These are phyloP conservation scores for Zaprionus kolodkinae DNA, from an alignment of 1,140 invertebrate species.

Conservation along the genomic window DNA sequence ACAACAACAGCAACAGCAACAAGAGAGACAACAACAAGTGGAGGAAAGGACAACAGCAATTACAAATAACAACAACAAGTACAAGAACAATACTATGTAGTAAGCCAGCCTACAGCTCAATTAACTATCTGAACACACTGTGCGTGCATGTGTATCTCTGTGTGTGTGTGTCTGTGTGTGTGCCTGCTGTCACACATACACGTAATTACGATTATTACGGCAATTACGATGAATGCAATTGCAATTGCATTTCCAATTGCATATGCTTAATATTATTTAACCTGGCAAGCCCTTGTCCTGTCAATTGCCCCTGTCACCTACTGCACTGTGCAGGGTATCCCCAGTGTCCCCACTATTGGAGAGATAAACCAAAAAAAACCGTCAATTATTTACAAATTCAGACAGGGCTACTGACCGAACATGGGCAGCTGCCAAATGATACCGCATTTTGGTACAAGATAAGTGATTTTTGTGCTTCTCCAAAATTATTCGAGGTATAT, in stretches of 20 bases:
- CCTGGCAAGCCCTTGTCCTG: constrained; percentile 37
- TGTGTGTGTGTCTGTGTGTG: constrained; percentile 7
- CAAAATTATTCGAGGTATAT: neutral
- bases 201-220: constrained; percentile 76
- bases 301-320: constrained; percentile 20
- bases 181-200: constrained; percentile 48
- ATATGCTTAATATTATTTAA: constrained; percentile 71
- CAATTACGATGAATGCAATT: constrained; percentile 69
- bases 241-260: constrained; percentile 58
- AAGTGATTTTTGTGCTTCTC: neutral
- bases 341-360: neutral
- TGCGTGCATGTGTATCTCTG: neutral
- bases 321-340: neutral
- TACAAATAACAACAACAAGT: constrained; percentile 57
- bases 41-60: constrained; percentile 35
- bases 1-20: constrained; percentile 21
- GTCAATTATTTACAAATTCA: constrained; percentile 35
- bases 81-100: constrained; percentile 56
- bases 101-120: constrained; percentile 77
- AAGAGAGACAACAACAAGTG: constrained; percentile 33
- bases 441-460: neutral
- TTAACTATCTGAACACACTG: constrained; percentile 67
- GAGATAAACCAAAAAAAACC: constrained; percentile 8
- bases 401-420: constrained; percentile 26
- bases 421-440: constrained; percentile 50